phyloP scores from a whole-genome alignment of 2,113 vertebrate genomes.

The Mohoua ochrocephala region DNA sequence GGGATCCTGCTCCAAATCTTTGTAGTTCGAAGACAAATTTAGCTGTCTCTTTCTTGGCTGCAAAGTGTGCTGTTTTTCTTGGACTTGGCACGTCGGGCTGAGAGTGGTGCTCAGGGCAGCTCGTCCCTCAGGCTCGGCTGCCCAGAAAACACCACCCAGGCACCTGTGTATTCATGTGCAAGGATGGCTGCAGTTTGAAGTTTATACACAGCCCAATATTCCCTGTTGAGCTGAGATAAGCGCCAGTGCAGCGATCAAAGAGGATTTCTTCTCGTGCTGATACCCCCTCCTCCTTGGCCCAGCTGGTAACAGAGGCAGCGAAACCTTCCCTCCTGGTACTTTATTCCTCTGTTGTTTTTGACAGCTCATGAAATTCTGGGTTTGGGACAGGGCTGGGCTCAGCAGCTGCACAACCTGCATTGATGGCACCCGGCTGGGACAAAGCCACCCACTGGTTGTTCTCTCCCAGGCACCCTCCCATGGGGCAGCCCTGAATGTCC shows the following conservation, averaged over 20 bases:
- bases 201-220: not conserved
- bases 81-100: not conserved
- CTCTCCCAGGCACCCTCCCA: not conserved
- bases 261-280: not conserved
- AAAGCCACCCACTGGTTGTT: accelerated
- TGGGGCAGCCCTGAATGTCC: not conserved
- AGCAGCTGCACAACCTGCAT: not conserved
- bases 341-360: not conserved
- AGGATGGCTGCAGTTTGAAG: not conserved
- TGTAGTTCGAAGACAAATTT: not conserved
- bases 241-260: not conserved
- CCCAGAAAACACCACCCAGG: not conserved
- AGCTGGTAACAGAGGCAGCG: not conserved
- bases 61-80: not conserved
- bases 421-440: not conserved
- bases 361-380: not conserved
- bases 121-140: not conserved
- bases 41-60: not conserved
- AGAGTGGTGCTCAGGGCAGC: not conserved
- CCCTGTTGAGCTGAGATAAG: not conserved
- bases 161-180: not conserved
- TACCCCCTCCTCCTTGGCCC: not conserved
- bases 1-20: not conserved
- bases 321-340: not conserved
- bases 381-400: not conserved